These are phyloP conservation scores for Bucorvus abyssinicus DNA, from an alignment of 2,797 vertebrate genomes.

Conservation along the genomic window DNA sequence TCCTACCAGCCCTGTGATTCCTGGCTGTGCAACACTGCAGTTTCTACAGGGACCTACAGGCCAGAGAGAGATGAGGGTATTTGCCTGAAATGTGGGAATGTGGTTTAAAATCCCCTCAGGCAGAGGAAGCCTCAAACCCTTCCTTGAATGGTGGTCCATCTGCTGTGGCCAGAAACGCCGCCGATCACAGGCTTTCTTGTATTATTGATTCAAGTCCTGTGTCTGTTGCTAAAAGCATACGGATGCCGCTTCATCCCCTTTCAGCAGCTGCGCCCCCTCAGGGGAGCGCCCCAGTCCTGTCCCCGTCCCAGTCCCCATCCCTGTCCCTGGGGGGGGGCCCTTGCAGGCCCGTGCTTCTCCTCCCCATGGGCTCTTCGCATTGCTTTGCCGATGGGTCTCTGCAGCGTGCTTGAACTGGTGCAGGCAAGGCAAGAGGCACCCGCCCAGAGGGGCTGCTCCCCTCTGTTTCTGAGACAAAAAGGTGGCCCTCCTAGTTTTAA, in stretches of 20 bases:
- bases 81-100: slow-evolving; percentile 66
- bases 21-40: neutral
- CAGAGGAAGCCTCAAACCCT: slow-evolving; percentile 70
- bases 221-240: slow-evolving; percentile 53
- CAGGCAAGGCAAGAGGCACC: neutral
- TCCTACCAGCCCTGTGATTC: neutral
- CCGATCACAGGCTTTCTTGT: slow-evolving; percentile 62
- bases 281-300: neutral
- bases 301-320: neutral
- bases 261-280: slow-evolving; percentile 16
- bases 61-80: slow-evolving; percentile 38
- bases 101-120: slow-evolving; percentile 68
- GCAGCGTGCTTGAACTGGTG: neutral
- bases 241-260: slow-evolving; percentile 20
- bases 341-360: neutral
- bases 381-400: neutral
- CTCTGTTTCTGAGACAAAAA: neutral
- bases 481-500: neutral
- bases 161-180: slow-evolving; percentile 64
- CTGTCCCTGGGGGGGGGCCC: neutral
- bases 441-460: neutral
- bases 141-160: slow-evolving; percentile 71
- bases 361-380: neutral
- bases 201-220: slow-evolving; percentile 67
- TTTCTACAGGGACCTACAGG: slow-evolving; percentile 44